Percentiles rank a stretch among this genome's conserved stretches.
Conservation (phyloP, 2,888 invertebrate genomes). For the Tipula helvola region DNA sequence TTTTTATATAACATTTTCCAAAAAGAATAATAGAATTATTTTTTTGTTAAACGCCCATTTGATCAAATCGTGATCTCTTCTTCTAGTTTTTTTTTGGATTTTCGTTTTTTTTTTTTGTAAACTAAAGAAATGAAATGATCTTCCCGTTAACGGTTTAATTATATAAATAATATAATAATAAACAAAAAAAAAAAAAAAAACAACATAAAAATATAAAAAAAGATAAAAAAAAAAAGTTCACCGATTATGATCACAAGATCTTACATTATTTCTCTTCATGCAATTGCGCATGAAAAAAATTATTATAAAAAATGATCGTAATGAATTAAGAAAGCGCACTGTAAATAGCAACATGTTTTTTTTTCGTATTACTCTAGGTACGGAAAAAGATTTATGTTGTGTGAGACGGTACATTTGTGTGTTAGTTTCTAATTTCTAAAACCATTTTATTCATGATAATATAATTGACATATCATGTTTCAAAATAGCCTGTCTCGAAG, state of each 20-base stretch:
- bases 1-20: neutral
- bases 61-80: slow-evolving; percentile 9
- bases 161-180: slow-evolving; percentile 15
- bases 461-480: slow-evolving; percentile 4
- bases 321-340: neutral
- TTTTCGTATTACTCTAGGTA: neutral
- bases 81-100: neutral
- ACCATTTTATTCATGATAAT: neutral
- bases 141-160: slow-evolving; percentile 32
- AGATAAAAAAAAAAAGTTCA: neutral
- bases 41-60: slow-evolving; percentile 8
- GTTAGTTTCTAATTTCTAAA: neutral
- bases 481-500: neutral
- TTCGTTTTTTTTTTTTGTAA: neutral
- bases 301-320: neutral
- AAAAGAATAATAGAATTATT: neutral
- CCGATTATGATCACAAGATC: neutral
- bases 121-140: slow-evolving; percentile 19
- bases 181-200: neutral
- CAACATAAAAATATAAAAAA: neutral
- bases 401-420: neutral
- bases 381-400: neutral
- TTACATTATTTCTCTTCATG: neutral
- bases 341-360: neutral
- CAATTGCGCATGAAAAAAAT: neutral